phyloP scores from a whole-genome alignment of 2,113 vertebrate genomes.

The Microtus richardsoni region DNA sequence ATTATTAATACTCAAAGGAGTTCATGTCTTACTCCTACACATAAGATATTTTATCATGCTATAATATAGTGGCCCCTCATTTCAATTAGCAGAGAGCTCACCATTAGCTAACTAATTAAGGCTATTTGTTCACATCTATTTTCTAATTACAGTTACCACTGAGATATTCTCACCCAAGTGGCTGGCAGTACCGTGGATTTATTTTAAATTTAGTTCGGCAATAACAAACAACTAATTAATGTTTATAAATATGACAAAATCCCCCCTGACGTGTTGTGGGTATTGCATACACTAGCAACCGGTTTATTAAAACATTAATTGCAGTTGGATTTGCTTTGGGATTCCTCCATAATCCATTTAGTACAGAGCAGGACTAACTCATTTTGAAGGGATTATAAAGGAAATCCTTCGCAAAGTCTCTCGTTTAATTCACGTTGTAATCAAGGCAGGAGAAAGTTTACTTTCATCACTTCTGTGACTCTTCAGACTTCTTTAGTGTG shows the following conservation, averaged over 20 bases:
- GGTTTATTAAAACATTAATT: conserved; percentile 91
- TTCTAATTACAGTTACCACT: conserved; percentile 90
- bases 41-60: conserved; percentile 78
- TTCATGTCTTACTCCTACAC: conserved; percentile 77
- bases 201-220: conserved; percentile 90
- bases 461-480: conserved; percentile 62
- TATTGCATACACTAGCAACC: conserved; percentile 86
- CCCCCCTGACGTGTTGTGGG: conserved; percentile 85
- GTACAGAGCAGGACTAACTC: conserved; percentile 87
- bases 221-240: conserved; percentile 92
- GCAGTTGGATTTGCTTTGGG: conserved; percentile 88
- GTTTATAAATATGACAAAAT: conserved; percentile 90
- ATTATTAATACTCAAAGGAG: conserved; percentile 73
- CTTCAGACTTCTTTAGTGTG: conserved; percentile 18
- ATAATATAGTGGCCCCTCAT: conserved; percentile 82
- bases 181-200: conserved; percentile 88
- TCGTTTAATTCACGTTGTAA: conserved; percentile 78
- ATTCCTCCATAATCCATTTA: conserved; percentile 90
- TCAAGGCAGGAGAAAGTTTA: conserved; percentile 67
- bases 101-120: conserved; percentile 89
- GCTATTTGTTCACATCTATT: conserved; percentile 88
- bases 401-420: conserved; percentile 86
- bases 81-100: conserved; percentile 87
- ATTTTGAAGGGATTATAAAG: conserved; percentile 90
- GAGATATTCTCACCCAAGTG: conserved; percentile 90